A percentile compares a stretch with the other conserved stretches of the same genome.
Conservation (phyloP, 2,113 vertebrate species). For the Gnathochromis pfefferi region DNA sequence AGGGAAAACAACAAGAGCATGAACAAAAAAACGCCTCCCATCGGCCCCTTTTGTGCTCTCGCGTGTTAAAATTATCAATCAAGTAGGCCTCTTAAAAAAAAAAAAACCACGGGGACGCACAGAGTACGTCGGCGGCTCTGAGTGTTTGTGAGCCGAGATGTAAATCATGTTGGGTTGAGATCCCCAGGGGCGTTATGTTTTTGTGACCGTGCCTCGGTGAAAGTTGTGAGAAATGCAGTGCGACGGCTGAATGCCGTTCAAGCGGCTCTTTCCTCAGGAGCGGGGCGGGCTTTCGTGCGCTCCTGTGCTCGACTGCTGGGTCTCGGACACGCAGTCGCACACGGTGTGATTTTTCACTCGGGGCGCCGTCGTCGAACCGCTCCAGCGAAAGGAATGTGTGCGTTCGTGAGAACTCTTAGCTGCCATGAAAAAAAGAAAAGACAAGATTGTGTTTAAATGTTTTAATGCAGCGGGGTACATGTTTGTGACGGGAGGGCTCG, state of each 20-base stretch:
- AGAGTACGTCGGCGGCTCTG: not conserved
- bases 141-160: not conserved
- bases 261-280: slow-evolving; percentile 43
- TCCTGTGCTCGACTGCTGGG: slow-evolving; percentile 51
- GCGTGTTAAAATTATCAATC: slow-evolving; percentile 9
- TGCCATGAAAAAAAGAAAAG: not conserved
- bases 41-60: slow-evolving; percentile 19
- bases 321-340: slow-evolving; percentile 57
- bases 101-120: not conserved
- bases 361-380: slow-evolving; percentile 17
- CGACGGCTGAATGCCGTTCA: slow-evolving; percentile 17
- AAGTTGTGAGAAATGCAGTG: slow-evolving; percentile 56
- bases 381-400: not conserved
- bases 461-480: not conserved
- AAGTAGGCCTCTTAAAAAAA: not conserved
- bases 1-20: not conserved
- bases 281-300: slow-evolving; percentile 64
- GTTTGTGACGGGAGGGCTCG: not conserved
- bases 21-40: slow-evolving; percentile 27
- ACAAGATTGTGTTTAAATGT: not conserved
- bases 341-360: slow-evolving; percentile 27
- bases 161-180: not conserved
- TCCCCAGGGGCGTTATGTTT: not conserved
- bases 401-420: slow-evolving; percentile 21
- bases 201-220: slow-evolving; percentile 20